phyloP scores from a whole-genome alignment of 2,888 invertebrate genomes.

The Phania funesta region DNA sequence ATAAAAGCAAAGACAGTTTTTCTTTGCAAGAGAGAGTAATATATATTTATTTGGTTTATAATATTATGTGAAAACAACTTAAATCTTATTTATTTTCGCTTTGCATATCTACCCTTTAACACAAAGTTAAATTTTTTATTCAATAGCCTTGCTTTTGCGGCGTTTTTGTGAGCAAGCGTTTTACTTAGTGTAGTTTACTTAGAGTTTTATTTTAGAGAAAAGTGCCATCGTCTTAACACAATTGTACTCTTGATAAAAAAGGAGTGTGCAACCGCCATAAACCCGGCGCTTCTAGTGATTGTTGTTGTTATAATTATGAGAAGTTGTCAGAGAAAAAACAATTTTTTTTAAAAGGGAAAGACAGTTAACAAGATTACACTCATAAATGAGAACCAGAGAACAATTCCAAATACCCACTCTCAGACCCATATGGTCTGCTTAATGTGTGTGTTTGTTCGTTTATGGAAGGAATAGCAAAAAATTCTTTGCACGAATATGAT shows the following conservation, averaged over 20 bases:
- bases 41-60: not conserved
- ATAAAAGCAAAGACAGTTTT: not conserved
- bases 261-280: not conserved
- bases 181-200: too few relatives aligned
- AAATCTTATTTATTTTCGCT: too few relatives aligned
- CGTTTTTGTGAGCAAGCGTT: too few relatives aligned
- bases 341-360: not conserved
- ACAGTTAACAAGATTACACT: constrained; percentile 24
- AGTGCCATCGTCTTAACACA: not conserved
- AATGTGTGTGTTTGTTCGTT: not conserved
- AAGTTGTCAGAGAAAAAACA: constrained; percentile 73
- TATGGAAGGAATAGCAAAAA: constrained; percentile 9
- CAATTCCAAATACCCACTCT: not conserved
- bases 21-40: not conserved
- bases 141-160: too few relatives aligned
- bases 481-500: constrained; percentile 74
- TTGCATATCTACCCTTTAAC: too few relatives aligned
- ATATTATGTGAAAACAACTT: too few relatives aligned
- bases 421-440: not conserved
- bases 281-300: not conserved
- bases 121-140: too few relatives aligned
- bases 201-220: not conserved
- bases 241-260: not conserved
- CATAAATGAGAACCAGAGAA: constrained; percentile 38
- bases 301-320: constrained; percentile 75